phyloP scores from a whole-genome alignment of 2,888 invertebrate species.

The Listrodromus nycthemerus region DNA sequence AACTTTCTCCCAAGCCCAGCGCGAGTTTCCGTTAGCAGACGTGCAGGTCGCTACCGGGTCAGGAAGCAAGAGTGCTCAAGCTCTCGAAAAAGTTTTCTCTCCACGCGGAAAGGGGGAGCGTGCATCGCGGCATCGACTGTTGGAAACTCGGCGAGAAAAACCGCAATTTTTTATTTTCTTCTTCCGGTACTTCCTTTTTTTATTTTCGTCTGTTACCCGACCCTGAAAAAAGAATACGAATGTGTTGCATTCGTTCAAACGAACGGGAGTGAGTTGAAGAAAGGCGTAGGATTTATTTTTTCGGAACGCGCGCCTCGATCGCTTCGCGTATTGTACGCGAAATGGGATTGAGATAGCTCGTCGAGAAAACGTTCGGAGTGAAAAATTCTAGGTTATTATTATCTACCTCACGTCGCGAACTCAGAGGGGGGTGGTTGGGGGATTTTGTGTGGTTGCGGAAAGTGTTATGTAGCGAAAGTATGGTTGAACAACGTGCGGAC shows the following conservation, averaged over 20 bases:
- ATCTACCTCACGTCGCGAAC: neutral
- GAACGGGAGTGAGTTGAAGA: neutral
- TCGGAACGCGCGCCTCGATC: too few species aligned
- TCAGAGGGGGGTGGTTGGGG: neutral
- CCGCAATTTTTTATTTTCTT: neutral
- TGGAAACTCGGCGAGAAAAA: conserved; percentile 18
- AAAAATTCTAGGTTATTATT: conserved; percentile 3
- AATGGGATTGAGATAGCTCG: too few species aligned
- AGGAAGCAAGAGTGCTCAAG: conserved; percentile 45
- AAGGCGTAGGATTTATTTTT: neutral
- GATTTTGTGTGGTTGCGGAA: conserved; percentile 7
- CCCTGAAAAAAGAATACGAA: neutral
- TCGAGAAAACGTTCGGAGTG: neutral
- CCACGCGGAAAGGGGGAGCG: conserved; percentile 1
- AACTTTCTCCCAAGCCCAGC: conserved; percentile 27
- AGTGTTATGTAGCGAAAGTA: conserved; percentile 9
- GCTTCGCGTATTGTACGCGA: too few species aligned
- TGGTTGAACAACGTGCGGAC: conserved; percentile 15
- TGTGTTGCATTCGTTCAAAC: neutral
- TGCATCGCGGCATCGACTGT: conserved; percentile 39
- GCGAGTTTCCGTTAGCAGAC: conserved; percentile 12
- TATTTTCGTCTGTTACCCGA: neutral
- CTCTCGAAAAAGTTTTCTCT: conserved; percentile 57
- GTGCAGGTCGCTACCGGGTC: conserved; percentile 38
- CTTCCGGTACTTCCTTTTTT: neutral